phyloP scores from a whole-genome alignment of 2,888 invertebrate genomes.

The Drosophila mayaguana region DNA sequence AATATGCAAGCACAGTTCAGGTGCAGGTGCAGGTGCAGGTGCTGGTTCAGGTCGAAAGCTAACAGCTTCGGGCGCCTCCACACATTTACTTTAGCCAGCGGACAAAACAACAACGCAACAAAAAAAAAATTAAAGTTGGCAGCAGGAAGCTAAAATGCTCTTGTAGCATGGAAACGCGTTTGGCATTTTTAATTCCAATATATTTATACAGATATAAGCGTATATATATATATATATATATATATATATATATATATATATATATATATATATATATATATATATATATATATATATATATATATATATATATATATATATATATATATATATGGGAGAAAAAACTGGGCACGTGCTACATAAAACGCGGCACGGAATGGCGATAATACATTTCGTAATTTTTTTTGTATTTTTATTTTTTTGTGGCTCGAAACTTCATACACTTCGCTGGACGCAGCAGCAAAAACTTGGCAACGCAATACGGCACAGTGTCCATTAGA shows the following conservation, averaged over 20 bases:
- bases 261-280: slow-evolving; percentile 13
- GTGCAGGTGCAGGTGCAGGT: slow-evolving; percentile 1
- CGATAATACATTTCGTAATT: slow-evolving; percentile 46
- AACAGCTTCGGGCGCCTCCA: slow-evolving; percentile 2
- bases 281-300: slow-evolving; percentile 2
- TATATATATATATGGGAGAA: not conserved
- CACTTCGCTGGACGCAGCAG: slow-evolving; percentile 39
- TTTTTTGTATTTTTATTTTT: slow-evolving; percentile 4
- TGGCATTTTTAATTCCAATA: slow-evolving; percentile 74
- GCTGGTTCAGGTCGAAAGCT: not conserved
- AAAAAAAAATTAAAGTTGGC: not conserved
- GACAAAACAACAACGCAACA: slow-evolving; percentile 9
- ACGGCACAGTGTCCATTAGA: not conserved
- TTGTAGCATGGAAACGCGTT: slow-evolving; percentile 65
- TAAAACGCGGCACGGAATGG: slow-evolving; percentile 54
- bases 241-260: slow-evolving; percentile 7
- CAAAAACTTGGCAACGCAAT: not conserved
- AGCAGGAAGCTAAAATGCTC: slow-evolving; percentile 55
- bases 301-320: slow-evolving; percentile 6
- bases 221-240: slow-evolving; percentile 5
- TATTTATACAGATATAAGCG: slow-evolving; percentile 6
- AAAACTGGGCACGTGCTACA: slow-evolving; percentile 49
- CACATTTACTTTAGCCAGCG: slow-evolving; percentile 14
- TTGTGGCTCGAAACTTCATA: slow-evolving; percentile 39
- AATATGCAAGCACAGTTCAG: slow-evolving; percentile 37